Evolutionary conservation across 2,888 invertebrate species (phyloP).

Genomic region (Lissocephala sabroskyi): DNA sequence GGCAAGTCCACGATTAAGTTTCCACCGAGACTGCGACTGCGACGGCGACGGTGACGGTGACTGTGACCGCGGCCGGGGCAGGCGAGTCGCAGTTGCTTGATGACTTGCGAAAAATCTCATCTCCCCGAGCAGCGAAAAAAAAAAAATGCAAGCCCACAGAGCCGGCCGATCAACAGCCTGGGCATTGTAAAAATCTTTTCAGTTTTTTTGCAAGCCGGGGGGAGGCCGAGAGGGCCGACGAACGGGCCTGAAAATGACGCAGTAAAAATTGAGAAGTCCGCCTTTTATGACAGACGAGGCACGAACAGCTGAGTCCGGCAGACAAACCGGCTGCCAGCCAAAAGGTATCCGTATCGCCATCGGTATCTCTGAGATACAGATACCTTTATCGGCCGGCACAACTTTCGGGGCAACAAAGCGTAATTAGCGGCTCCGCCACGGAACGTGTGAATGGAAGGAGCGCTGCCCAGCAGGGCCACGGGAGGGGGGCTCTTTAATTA

Average conservation of each 20-base stretch:
- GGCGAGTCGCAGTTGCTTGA: constrained; percentile 53
- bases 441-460: neutral
- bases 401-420: constrained; percentile 37
- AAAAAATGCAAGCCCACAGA: constrained; percentile 49
- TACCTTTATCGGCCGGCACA: neutral
- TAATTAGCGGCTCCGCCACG: constrained; percentile 62
- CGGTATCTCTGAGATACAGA: no score
- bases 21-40: no score
- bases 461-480: no score
- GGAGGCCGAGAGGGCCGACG: constrained; percentile 6
- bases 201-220: constrained; percentile 29
- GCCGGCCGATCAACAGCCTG: constrained; percentile 20
- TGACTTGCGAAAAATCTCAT: constrained; percentile 68
- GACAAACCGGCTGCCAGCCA: constrained; percentile 10
- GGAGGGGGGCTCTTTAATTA: no score
- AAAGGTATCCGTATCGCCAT: no score
- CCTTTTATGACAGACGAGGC: constrained; percentile 70
- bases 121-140: constrained; percentile 32
- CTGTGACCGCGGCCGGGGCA: constrained; percentile 53
- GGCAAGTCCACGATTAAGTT: constrained; percentile 64
- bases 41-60: no score
- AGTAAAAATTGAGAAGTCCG: constrained; percentile 68
- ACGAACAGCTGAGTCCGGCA: constrained; percentile 48
- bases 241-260: constrained; percentile 66
- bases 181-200: constrained; percentile 14